Evolutionary conservation across 2,113 vertebrate genomes (phyloP).

Genomic region (Columba janthina): DNA sequence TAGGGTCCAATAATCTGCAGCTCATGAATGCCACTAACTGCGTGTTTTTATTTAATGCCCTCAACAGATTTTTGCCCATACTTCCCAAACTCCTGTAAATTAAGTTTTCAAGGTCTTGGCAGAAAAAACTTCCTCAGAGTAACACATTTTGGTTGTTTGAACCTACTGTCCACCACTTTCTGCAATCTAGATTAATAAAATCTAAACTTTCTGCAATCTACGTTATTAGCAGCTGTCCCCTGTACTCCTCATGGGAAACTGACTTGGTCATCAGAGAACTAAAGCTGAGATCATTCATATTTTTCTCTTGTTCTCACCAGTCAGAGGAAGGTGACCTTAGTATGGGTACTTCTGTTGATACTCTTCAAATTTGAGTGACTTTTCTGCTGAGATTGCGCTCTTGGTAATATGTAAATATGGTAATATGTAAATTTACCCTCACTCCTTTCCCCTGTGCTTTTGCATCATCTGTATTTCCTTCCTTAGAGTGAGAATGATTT

Average conservation of each 20-base stretch:
- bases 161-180: not conserved
- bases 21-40: not conserved
- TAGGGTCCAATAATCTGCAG: not conserved
- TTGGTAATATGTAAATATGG: not conserved
- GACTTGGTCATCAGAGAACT: not conserved
- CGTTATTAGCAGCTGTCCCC: not conserved
- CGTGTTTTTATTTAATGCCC: not conserved
- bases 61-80: not conserved
- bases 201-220: not conserved
- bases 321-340: not conserved
- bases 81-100: not conserved
- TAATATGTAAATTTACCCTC: not conserved
- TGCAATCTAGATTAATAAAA: not conserved
- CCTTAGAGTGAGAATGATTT: not conserved
- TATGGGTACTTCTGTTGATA: not conserved
- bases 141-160: not conserved
- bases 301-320: not conserved
- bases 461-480: not conserved
- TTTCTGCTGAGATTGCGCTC: not conserved
- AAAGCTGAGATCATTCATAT: not conserved
- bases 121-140: not conserved
- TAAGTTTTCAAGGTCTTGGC: not conserved
- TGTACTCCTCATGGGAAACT: not conserved
- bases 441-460: not conserved
- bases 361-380: not conserved